Evolutionary conservation across 2,888 invertebrate species (phyloP).

Genomic region (Troides oblongomaculatus): DNA sequence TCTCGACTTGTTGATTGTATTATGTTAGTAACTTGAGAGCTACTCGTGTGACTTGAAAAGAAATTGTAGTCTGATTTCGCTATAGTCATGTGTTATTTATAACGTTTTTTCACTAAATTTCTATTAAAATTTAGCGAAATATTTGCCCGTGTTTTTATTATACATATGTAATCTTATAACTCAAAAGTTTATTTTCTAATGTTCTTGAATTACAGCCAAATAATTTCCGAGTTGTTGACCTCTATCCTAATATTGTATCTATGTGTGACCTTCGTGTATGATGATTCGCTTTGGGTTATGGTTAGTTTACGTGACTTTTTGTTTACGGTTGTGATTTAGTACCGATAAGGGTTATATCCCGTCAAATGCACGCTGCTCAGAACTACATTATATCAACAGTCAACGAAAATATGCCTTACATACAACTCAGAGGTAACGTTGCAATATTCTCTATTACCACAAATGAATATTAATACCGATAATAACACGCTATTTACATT

Average conservation of each 20-base stretch:
- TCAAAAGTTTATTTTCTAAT: background rate
- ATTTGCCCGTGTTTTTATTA: too few species aligned
- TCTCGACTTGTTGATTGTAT: too few species aligned
- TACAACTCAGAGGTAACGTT: too few species aligned
- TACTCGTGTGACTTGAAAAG: too few species aligned
- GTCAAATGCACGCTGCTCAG: background rate
- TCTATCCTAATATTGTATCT: background rate
- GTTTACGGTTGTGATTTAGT: conserved; percentile 14
- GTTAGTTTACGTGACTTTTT: conserved; percentile 19
- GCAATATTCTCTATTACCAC: background rate
- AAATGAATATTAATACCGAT: too few species aligned
- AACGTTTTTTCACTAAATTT: too few species aligned
- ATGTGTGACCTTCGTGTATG: conserved; percentile 5
- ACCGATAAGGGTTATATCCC: conserved; percentile 9
- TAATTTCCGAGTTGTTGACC: background rate
- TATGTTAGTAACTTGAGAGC: too few species aligned
- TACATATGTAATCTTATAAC: too few species aligned
- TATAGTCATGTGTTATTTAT: too few species aligned
- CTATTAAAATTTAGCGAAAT: too few species aligned
- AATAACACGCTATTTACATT: too few species aligned
- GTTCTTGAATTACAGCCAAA: background rate
- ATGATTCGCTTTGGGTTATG: background rate
- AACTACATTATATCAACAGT: background rate
- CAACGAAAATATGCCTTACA: background rate
- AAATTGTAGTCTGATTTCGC: too few species aligned